A percentile compares a stretch with the other conserved stretches of the same genome.
Evolutionary conservation across 2,113 vertebrate species (phyloP).

Genomic region (Sphyrna mokarran): DNA sequence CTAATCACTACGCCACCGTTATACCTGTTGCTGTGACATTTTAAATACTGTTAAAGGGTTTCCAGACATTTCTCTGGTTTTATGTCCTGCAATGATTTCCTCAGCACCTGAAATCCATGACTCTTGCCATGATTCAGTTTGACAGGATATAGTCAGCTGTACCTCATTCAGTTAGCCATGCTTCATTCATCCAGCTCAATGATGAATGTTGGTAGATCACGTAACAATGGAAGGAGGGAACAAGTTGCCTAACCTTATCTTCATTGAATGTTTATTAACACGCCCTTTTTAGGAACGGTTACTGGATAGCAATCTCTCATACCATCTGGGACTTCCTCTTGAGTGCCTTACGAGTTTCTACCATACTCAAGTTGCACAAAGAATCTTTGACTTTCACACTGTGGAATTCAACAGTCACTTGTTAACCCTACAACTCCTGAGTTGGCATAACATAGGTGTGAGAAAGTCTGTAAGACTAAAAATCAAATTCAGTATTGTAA

Average conservation of each 20-base stretch:
- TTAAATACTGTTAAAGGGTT: background rate
- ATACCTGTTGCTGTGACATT: background rate
- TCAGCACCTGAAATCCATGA: background rate
- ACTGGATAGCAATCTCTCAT: background rate
- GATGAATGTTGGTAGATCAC: background rate
- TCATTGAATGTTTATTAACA: background rate
- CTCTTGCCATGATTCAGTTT: background rate
- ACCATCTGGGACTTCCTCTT: background rate
- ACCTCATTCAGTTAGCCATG: background rate
- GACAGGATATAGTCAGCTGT: background rate
- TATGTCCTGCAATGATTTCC: background rate
- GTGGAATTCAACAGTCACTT: background rate
- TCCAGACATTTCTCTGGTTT: background rate
- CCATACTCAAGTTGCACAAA: conserved; percentile 20
- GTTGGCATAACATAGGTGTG: background rate
- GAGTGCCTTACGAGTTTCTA: background rate
- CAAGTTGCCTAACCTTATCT: background rate
- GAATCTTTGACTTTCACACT: conserved; percentile 10
- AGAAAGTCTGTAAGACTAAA: background rate
- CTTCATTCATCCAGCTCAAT: background rate
- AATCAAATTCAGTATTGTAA: background rate
- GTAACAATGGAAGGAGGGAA: background rate
- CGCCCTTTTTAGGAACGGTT: background rate
- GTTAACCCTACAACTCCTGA: background rate
- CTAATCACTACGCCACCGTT: too few relatives aligned